Base-by-base conservation (phyloP, 2,797 vertebrate genomes). In the Huso huso region DNA sequence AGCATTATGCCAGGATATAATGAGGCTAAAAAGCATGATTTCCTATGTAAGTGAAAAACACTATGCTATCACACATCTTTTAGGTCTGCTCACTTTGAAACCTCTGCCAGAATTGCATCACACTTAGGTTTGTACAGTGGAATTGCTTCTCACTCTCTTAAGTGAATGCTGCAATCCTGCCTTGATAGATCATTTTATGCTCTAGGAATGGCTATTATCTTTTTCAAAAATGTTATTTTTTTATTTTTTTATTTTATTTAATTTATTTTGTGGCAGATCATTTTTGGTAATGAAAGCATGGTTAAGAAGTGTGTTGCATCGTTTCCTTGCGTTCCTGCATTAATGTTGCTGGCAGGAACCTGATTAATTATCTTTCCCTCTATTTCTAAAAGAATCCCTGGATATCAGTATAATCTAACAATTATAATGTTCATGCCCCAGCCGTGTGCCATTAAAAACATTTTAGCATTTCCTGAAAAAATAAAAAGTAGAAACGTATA, bases 341-440 rank as follows among this genome's bases (percentile, higher is more conserved):
- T 37, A 37, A 37, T 37, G 1, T 37, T 37, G 37, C 37, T 37
- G 37, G 37, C 4, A 5, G 37, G 37, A 37, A 37, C 7, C 61
- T 64, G 66, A 60, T 66, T 51, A 59, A 23, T 13, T 64, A 61
- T 52, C 48, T 67, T 67, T 61, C 8, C 61, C 55, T 48, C 69
- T 49, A 66, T 66, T 66, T 10, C 55, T 60, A 59, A 68, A 65
- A 55, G 55, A 65, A 52, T 61, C 18, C 63, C 62, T 9, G 53
- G 51, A 67, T 49, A 18, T 59, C 61, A 63, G 12, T 58, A 63
- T 18, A 57, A 66, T 62, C 15, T 66, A 37, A 37, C 51, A 23
- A 68, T 58, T 50, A 48, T 50, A 23, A 60, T 65, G 63, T 70
- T 63, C 52, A 59, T 60, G 11, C 13, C 6, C 11, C 49, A 66